Evolutionary conservation across 2,888 invertebrate genomes (phyloP), one percentile per base, ranked within the genome.

Genomic region (Amiota minor): DNA sequence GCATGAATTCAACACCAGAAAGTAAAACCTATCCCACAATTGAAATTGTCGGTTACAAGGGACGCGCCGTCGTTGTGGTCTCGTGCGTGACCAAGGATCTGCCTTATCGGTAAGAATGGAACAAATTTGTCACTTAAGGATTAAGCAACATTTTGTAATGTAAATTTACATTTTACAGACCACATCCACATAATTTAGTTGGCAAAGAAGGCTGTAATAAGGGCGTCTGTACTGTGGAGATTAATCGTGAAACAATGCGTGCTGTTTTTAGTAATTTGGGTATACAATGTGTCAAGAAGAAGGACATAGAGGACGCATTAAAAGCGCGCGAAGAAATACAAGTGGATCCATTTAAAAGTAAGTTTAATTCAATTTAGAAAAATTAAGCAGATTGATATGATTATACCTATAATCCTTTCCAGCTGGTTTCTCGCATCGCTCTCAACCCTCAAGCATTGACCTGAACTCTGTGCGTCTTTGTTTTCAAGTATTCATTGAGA

Each of bases 201-300:
- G 98, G 98, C 1, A 95, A 96, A 86, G 98, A 98, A 87, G 94
- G 94, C 70, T 98, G 98, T 90, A 95, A 94, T 88, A 93, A 93
- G 87, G 98, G 98, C 67, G 96, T 98, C 55, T 98, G 97, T 90
- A 97, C 97, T 0, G 91, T 97, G 81, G 93, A 94, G 90, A 92
- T 95, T 71, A 92, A 93, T 75, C 92, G 92, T 75, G 95, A 95
- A 74, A 93, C 93, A 74, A 94, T 95, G 93, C 92, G 93, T 56
- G 94, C 95, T 73, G 93, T 94, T 78, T 98, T 98, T 90, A 95
- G 96, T 80, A 97, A 97, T 91, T 92, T 98, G 83, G 98, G 98
- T 75, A 98, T 98, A 80, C 98, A 98, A 89, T 98, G 98, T 91
- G 97, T 98, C 53, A 98, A 98, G 91, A 95, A 96, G 86, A 95